A percentile compares a stretch with the other conserved stretches of the same genome.
Conservation (phyloP, 1,140 invertebrate genomes). For the Mactra quadrangularis region DNA sequence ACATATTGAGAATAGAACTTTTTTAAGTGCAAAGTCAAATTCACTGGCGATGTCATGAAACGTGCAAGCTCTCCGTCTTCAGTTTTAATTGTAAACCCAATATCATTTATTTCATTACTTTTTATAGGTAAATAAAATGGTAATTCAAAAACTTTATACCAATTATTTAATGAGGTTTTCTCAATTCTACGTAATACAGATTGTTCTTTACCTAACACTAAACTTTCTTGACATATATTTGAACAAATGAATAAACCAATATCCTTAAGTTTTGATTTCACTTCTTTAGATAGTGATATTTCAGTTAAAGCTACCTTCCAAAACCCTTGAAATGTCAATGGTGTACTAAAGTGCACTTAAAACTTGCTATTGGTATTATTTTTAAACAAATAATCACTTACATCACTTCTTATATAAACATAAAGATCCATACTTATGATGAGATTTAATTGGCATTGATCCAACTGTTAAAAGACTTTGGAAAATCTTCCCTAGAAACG, state of each 20-base stretch:
- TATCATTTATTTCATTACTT: conserved; percentile 12
- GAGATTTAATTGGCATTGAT: neutral
- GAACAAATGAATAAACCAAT: too few relatives aligned
- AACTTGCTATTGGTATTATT: conserved; percentile 24
- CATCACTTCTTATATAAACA: too few relatives aligned
- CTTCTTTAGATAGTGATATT: too few relatives aligned
- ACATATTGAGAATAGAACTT: neutral
- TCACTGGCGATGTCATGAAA: neutral
- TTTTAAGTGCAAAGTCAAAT: conserved; percentile 29
- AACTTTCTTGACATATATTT: conserved; percentile 33
- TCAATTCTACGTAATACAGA: conserved; percentile 11
- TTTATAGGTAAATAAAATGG: conserved; percentile 26
- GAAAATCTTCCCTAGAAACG: neutral
- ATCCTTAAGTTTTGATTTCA: too few relatives aligned
- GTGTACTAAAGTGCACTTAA: conserved; percentile 24
- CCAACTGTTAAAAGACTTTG: conserved; percentile 10
- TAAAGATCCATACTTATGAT: neutral
- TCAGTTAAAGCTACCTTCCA: conserved; percentile 46
- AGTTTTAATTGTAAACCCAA: conserved; percentile 6
- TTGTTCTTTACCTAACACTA: conserved; percentile 12
- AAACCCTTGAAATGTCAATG: conserved; percentile 16
- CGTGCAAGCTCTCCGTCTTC: neutral
- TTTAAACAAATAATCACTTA: conserved; percentile 3
- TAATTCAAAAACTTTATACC: conserved; percentile 6
- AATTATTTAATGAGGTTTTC: conserved; percentile 7